A percentile compares a stretch with the other conserved stretches of the same genome.
phyloP scores from a whole-genome alignment of 2,888 invertebrate species.

The Nomada lathburiana region DNA sequence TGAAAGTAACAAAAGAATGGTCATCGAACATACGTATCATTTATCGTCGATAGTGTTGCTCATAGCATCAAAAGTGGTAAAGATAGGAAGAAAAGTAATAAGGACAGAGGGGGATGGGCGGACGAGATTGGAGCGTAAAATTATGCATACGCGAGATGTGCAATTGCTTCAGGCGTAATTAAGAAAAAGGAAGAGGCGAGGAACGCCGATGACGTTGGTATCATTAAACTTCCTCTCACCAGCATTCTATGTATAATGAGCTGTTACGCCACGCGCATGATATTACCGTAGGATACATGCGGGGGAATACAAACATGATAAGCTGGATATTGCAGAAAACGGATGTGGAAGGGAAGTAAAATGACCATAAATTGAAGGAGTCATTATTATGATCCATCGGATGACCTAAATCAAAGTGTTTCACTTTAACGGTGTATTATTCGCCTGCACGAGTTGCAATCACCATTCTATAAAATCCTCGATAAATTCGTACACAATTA shows the following conservation, averaged over 20 bases:
- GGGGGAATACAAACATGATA: constrained; percentile 29
- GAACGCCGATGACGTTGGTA: constrained; percentile 53
- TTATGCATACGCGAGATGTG: constrained; percentile 29
- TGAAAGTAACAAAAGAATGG: background rate
- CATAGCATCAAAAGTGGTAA: background rate
- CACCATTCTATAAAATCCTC: background rate
- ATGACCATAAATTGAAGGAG: constrained; percentile 20
- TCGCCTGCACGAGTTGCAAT: background rate
- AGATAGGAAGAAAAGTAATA: background rate
- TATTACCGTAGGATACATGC: constrained; percentile 31
- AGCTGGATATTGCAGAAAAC: constrained; percentile 28
- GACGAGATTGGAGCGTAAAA: background rate
- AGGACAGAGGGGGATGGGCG: constrained; percentile 26
- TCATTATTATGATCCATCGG: background rate
- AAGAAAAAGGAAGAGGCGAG: constrained; percentile 55
- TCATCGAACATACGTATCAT: background rate
- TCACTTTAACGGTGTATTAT: background rate
- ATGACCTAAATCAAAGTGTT: background rate
- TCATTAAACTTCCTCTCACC: constrained; percentile 60
- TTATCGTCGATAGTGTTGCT: background rate
- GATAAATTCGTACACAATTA: background rate
- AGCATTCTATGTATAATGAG: constrained; percentile 52
- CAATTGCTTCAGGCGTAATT: constrained; percentile 44
- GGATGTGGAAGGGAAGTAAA: background rate
- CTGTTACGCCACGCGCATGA: constrained; percentile 48